Evolutionary conservation across 2,113 vertebrate species (phyloP).

Genomic region (Gallinago paraguaiae): DNA sequence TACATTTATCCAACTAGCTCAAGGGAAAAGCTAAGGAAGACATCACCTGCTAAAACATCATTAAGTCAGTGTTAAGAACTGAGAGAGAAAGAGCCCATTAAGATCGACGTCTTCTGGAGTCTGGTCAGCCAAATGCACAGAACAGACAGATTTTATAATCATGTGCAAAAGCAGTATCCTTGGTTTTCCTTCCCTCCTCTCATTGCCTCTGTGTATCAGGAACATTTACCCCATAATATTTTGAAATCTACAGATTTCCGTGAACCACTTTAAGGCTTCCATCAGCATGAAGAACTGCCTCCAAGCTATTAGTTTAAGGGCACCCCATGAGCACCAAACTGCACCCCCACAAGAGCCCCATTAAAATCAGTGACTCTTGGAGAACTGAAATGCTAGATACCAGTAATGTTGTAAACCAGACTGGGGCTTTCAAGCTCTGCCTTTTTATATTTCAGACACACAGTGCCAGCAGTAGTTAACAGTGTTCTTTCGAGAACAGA

Average conservation of each 20-base stretch:
- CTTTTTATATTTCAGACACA: neutral
- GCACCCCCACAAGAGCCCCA: neutral
- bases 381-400: neutral
- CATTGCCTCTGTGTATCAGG: neutral
- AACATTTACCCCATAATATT: neutral
- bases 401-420: neutral
- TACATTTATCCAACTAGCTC: neutral
- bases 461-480: neutral
- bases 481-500: neutral
- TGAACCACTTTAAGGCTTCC: neutral
- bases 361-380: neutral
- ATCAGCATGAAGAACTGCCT: neutral
- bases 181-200: neutral
- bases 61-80: neutral
- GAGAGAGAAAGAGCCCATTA: neutral
- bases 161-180: neutral
- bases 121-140: neutral
- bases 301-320: neutral
- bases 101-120: neutral
- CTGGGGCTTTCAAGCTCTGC: neutral
- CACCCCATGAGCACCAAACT: neutral
- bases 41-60: rapidly evolving
- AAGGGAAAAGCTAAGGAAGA: neutral
- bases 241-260: neutral
- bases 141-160: neutral